Evolutionary conservation across 2,888 invertebrate genomes (phyloP), one percentile per base, ranked within the genome.

Genomic region (Yponomeuta malinellus): DNA sequence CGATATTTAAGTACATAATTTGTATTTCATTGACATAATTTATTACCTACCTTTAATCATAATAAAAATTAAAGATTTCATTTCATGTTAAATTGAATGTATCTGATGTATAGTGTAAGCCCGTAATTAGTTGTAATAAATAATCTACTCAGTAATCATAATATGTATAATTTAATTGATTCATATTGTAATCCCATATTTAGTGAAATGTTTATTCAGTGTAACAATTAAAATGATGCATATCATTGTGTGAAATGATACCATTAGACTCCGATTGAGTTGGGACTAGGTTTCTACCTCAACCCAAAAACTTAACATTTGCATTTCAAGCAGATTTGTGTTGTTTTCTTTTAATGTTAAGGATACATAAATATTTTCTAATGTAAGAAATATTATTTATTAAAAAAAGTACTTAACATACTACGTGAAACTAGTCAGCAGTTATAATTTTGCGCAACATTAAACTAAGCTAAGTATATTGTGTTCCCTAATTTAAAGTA

Each of bases 401-500:
- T 91, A 85, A 87, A 59, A 52, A 59, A 92, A 87, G 91, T 93
- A 93, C 93, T 92, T 93, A 93, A 90, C 43, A 43, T 59, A 59
- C 85, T 90, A 90, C 88, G 90, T 88, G 87, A 86, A 89, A 92
- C 93, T 93, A 93, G 93, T 93, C 93, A 93, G 75, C 75, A 76
- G 89, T 89, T 91, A 89, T 89, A 86, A 87, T 87, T 92, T 92
- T 93, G 92, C 90, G 91, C 91, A 91, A 92, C 88, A 87, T 89
- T 88, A 89, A 89, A 86, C 84, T 78, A 75, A 86, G 89, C 87
- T 88, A 86, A 85, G 84, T 75, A 75, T 85, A 84, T 87, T 89
- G 90, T 91, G 90, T 91, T 91, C 89, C 89, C 82, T 90, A 89
- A 87, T 88, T 90, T 90, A 90, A 87, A 83, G 71, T 77, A 59